phyloP scores from a whole-genome alignment of 2,888 invertebrate genomes.

The Caenorhabditis japonica region DNA sequence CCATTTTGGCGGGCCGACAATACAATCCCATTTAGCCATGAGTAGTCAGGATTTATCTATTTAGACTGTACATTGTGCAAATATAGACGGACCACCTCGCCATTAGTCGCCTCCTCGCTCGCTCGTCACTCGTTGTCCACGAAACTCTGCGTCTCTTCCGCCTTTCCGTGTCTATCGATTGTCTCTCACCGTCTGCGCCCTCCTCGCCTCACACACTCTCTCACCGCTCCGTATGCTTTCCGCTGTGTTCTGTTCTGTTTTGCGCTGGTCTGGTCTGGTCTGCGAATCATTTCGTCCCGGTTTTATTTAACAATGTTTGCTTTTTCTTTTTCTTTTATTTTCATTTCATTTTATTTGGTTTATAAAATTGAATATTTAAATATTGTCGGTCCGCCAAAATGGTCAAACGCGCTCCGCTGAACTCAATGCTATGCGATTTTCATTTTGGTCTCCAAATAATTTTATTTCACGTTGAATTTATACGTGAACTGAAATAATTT shows the following conservation, averaged over 20 bases:
- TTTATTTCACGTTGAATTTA: too few species aligned
- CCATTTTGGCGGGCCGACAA: too few species aligned
- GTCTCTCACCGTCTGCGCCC: slow-evolving; percentile 17
- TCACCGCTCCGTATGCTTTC: slow-evolving; percentile 34
- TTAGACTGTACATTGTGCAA: slow-evolving; percentile 12
- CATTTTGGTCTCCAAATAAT: too few species aligned
- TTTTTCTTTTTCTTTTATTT: not conserved
- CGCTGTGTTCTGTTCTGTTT: slow-evolving; percentile 24
- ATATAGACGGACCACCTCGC: slow-evolving; percentile 14
- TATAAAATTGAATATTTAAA: too few species aligned
- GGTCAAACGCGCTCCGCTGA: too few species aligned
- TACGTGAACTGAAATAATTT: too few species aligned
- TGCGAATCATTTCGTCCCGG: slow-evolving; percentile 12
- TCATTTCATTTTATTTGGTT: too few species aligned
- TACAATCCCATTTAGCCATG: too few species aligned
- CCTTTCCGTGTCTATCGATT: slow-evolving; percentile 23
- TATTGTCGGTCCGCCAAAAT: too few species aligned
- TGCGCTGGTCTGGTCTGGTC: slow-evolving; percentile 8
- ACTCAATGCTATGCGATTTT: too few species aligned
- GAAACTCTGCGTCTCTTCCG: slow-evolving; percentile 32
- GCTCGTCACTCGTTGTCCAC: not conserved
- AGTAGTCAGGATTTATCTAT: too few species aligned
- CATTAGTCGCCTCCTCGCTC: not conserved
- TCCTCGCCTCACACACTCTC: not conserved
- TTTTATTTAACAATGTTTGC: slow-evolving; percentile 1